phyloP scores from a whole-genome alignment of 2,113 vertebrate species.

The Gopherus evgoodei region DNA sequence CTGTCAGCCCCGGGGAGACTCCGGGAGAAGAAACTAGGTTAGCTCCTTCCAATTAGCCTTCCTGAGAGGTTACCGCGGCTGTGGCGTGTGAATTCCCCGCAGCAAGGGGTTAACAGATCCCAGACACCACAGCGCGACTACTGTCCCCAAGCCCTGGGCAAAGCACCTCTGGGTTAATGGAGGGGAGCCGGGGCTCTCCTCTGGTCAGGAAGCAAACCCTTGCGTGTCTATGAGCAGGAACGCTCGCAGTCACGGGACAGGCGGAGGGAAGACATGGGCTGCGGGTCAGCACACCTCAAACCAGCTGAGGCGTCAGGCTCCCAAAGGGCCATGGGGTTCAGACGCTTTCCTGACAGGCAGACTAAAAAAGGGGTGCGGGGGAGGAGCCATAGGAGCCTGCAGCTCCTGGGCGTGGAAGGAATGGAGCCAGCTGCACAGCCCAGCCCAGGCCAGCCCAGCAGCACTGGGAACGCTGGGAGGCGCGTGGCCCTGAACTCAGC shows the following conservation, averaged over 20 bases:
- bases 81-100: background rate
- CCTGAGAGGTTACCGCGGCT: rapidly evolving
- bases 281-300: background rate
- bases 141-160: background rate
- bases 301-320: background rate
- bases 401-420: background rate
- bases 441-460: too few relatives aligned
- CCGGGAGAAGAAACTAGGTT: rapidly evolving
- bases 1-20: background rate
- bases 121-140: background rate
- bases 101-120: background rate
- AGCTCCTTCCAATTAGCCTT: background rate
- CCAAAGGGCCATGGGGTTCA: too few relatives aligned
- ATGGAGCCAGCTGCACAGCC: too few relatives aligned
- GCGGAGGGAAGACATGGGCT: background rate
- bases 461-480: background rate
- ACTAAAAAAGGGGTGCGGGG: too few relatives aligned
- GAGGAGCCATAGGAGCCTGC: background rate
- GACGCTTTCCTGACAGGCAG: background rate
- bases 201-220: background rate
- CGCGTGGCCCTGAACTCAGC: background rate
- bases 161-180: rapidly evolving
- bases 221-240: background rate
- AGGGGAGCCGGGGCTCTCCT: background rate
- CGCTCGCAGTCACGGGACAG: background rate